A percentile compares a stretch with the other conserved stretches of the same genome.
These are phyloP conservation scores for Ruditapes philippinarum DNA, from an alignment of 1,140 invertebrate genomes.

Conservation along the genomic window DNA sequence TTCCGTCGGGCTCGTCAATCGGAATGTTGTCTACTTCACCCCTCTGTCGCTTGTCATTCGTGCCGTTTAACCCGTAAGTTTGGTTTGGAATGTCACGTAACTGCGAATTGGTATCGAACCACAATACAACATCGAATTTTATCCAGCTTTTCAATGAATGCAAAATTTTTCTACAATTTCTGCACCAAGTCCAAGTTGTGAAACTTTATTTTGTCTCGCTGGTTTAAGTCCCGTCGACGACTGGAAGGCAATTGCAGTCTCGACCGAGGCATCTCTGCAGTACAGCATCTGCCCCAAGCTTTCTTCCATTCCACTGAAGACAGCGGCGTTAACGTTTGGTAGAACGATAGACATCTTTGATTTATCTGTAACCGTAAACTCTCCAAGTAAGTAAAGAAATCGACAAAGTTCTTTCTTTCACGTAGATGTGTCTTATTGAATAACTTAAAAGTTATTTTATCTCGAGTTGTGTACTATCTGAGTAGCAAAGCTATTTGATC, in stretches of 20 bases:
- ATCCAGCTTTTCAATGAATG: constrained; percentile 20
- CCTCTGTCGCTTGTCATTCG: not conserved
- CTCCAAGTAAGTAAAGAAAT: constrained; percentile 10
- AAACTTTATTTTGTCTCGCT: not conserved
- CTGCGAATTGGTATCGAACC: not conserved
- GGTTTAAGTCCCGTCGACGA: not conserved
- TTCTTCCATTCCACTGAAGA: constrained; percentile 20
- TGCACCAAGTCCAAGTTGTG: constrained; percentile 18
- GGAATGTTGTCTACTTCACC: not conserved
- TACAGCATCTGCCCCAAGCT: not conserved
- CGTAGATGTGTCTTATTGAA: not conserved
- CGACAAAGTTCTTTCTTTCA: constrained; percentile 2
- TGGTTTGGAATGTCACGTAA: constrained; percentile 12
- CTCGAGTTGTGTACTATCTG: not conserved
- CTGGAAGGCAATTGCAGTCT: not conserved
- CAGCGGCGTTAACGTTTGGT: constrained; percentile 30
- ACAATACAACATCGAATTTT: not conserved
- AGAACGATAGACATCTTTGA: constrained; percentile 35
- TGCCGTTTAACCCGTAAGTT: constrained; percentile 8
- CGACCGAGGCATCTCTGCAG: not conserved
- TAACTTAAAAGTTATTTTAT: not conserved
- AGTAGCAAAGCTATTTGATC: constrained; percentile 4
- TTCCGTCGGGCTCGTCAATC: not conserved
- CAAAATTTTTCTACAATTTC: constrained; percentile 31
- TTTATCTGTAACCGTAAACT: not conserved